Base-by-base conservation (phyloP, 2,797 vertebrate species). In the Chelonia mydas region DNA sequence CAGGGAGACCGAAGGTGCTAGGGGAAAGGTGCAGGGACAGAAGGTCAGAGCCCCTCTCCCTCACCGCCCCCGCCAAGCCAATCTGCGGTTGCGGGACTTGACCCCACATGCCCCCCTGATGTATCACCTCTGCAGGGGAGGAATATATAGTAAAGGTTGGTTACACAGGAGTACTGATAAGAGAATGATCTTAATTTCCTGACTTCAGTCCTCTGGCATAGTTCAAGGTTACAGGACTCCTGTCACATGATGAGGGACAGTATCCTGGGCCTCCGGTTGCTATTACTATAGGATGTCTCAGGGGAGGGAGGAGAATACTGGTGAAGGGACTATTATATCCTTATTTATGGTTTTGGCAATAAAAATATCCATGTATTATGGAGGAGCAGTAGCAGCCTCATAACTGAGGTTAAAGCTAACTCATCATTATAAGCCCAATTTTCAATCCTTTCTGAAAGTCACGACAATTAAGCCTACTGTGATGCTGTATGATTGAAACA, bases 331-430 rank as follows among this genome's bases (percentile, higher is more conserved):
- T 78, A 53, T 2, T 10, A 27, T 28, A 76, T 12, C 49, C 25
- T 33, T 79, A 1, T 51, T 47, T 76, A 50, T 86, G 59, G 2
- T 84, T 83, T 41, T 55, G 9, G 41, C 89, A 86, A 79, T 83
- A 27, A 51, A 82, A 57, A 93, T 82, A 31, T 45, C 41, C 89
- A 12, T 7, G 87, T 86, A 68, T 92, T 25, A 68, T 21, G 37
- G 11, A 92, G 85, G 78, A 90, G 23, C 15, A 11, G 33, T 33
- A 41, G 31, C n/a, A 90, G 82, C 49, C 82, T 10, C 1, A 0
- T 15, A 87, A n/a, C 55, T 86, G 79, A 94, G 89, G 41, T 37
- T 74, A 78, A 89, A 94, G 94, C 95, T 65, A 96, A 28, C 77
- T 92, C 27, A 51, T 57, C 37, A n/a, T 1, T 0, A 19, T 80